Evolutionary conservation across 2,888 invertebrate species (phyloP).

Genomic region (Acrocera orbiculus): DNA sequence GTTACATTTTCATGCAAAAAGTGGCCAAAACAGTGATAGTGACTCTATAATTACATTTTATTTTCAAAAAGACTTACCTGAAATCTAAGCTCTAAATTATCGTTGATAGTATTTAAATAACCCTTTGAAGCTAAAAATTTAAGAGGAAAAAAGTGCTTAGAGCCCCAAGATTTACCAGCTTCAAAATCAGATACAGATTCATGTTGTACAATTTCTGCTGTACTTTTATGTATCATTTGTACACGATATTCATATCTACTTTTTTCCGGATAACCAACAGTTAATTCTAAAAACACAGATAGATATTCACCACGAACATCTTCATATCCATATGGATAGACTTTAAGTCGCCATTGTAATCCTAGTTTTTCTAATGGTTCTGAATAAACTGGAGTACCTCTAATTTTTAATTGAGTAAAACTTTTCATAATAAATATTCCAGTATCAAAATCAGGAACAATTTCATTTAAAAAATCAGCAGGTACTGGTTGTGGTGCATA

Average conservation of each 20-base stretch:
- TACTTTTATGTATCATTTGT: conserved; percentile 86
- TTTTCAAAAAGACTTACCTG: conserved; percentile 11
- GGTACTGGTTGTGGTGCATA: conserved; percentile 77
- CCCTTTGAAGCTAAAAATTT: conserved; percentile 82
- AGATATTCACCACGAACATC: conserved; percentile 83
- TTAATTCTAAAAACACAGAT: conserved; percentile 81
- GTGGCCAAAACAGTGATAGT: no score
- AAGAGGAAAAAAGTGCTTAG: conserved; percentile 80
- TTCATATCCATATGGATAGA: conserved; percentile 88
- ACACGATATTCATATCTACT: conserved; percentile 89
- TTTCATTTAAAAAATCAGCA: conserved; percentile 83
- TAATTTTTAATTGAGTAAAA: conserved; percentile 68
- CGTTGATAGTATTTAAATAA: conserved; percentile 66
- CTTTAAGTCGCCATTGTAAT: conserved; percentile 79
- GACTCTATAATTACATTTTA: no score
- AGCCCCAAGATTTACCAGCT: conserved; percentile 93
- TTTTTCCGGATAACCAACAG: conserved; percentile 76
- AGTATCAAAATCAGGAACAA: conserved; percentile 79
- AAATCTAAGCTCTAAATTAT: conserved; percentile 65
- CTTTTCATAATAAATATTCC: conserved; percentile 77
- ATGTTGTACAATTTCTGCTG: conserved; percentile 74
- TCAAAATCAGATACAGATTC: conserved; percentile 94
- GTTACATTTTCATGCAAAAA: no score
- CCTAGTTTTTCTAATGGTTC: conserved; percentile 76
- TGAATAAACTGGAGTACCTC: conserved; percentile 85